Base-by-base conservation (phyloP, 2,113 vertebrate genomes). In the Anoplopoma fimbria region DNA sequence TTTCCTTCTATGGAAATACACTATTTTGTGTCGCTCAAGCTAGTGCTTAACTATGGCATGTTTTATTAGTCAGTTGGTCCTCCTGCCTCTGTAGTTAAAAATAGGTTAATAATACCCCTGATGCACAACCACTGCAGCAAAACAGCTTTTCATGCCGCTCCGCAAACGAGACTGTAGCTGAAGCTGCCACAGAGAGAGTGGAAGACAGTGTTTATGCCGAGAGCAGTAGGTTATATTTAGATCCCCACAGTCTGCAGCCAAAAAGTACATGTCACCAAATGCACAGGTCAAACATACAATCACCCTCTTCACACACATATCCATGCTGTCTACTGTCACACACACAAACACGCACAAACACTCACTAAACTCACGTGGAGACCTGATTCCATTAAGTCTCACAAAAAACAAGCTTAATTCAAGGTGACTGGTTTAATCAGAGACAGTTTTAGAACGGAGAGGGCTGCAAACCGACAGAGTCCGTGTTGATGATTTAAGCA, bases 191-290 rank as follows among this genome's bases (percentile, higher is more conserved):
- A 76, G 5, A 60, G 61, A 74, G 42, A 70, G 25, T 0, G 42
- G 71, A 77, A 70, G 61, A 72, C 65, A 17, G 47, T 81, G 79
- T 88, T 86, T 75, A 81, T 77, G 80, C 82, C 80, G 69, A 21
- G 47, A 89, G 77, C 85, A 61, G 6, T 0, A 45, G 27, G 75
- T 84, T 89, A 88, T 84, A 84, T 84, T 86, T 87, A 88, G 81
- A 58, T 45, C 42, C 12, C 17, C 14, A 38, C 12, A 75, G 49
- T 82, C 63, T 79, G 77, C 77, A 79, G 67, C 64, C 65, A 64
- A 69, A 47, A 58, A 58, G 75, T 72, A 19, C 13, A 7, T 34
- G 75, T 69, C 60, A 42, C 74, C 33, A 79, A 80, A 75, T 73
- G 67, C 51, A 70, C 2, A 4, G 83, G 79, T 80, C 68, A 75